Percentiles rank a stretch among this genome's conserved stretches.
Conservation (phyloP, 2,888 invertebrate species). For the Cancer borealis region DNA sequence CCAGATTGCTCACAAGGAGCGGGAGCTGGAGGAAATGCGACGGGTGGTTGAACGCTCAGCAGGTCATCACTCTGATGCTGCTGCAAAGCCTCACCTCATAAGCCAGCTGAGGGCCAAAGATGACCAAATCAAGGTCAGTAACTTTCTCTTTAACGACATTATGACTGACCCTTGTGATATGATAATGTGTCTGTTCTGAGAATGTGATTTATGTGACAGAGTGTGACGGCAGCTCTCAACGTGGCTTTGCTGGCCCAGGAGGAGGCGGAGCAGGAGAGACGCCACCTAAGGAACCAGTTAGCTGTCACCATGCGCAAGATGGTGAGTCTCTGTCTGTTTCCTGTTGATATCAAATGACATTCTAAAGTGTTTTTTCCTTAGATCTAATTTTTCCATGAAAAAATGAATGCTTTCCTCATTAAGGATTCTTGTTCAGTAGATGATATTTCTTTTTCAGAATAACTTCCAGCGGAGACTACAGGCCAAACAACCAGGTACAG, state of each 20-base stretch:
- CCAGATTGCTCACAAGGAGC: conserved; percentile 69
- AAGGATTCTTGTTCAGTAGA: background rate
- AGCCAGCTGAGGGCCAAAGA: conserved; percentile 69
- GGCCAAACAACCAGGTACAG: background rate
- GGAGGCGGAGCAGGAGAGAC: conserved; percentile 68
- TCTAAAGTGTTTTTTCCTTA: background rate
- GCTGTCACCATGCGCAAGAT: conserved; percentile 64
- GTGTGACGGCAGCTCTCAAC: conserved; percentile 68
- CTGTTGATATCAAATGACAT: background rate
- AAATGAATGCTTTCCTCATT: background rate
- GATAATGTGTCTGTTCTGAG: background rate
- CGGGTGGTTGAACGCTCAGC: conserved; percentile 63
- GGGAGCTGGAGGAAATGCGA: conserved; percentile 67
- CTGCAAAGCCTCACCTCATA: conserved; percentile 59
- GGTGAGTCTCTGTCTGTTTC: conserved; percentile 41
- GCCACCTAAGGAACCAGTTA: conserved; percentile 59
- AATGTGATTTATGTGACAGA: conserved; percentile 40
- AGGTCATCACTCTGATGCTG: conserved; percentile 50
- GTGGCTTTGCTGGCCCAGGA: conserved; percentile 66
- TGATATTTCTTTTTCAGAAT: background rate
- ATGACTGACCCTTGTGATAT: background rate
- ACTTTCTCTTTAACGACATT: background rate
- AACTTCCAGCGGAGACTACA: conserved; percentile 26
- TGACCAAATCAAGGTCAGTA: conserved; percentile 70
- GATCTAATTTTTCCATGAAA: no score